Percentiles rank a stretch among this genome's conserved stretches.
Evolutionary conservation across 1,140 invertebrate species (phyloP).

Genomic region (Ceratina australensis): DNA sequence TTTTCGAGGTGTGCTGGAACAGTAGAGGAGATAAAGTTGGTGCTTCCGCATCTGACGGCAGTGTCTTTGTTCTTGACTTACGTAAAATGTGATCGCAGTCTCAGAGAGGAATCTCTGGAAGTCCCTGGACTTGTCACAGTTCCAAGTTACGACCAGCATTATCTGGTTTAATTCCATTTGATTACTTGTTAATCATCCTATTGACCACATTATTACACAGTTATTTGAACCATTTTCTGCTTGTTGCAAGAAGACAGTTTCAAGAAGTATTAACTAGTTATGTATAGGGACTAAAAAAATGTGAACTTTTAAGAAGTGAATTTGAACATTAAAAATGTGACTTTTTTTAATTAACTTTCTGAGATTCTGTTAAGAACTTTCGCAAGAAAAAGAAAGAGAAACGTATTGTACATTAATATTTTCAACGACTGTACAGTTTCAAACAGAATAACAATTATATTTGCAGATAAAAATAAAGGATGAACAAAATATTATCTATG

Average conservation of each 20-base stretch:
- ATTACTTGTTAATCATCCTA: too few species aligned
- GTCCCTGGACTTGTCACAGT: constrained; percentile 39
- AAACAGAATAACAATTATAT: constrained; percentile 53
- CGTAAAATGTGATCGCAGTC: constrained; percentile 85
- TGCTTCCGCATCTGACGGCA: constrained; percentile 98
- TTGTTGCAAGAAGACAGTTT: constrained; percentile 15
- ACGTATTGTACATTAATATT: constrained; percentile 61
- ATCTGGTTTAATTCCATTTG: not conserved
- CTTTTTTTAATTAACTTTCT: constrained; percentile 11
- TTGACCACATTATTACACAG: constrained; percentile 15
- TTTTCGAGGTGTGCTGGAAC: constrained; percentile 99
- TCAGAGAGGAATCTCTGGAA: constrained; percentile 49
- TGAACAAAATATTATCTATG: constrained; percentile 40
- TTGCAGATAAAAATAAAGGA: constrained; percentile 46
- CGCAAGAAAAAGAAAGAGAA: constrained; percentile 17
- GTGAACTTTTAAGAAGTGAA: not conserved
- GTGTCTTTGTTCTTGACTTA: constrained; percentile 92
- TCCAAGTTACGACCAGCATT: constrained; percentile 28
- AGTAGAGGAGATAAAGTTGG: constrained; percentile 98
- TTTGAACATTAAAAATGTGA: not conserved
- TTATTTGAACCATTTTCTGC: not conserved
- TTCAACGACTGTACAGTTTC: constrained; percentile 58
- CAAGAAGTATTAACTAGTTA: constrained; percentile 44
- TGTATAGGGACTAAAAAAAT: not conserved
- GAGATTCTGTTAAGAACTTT: constrained; percentile 24